These are phyloP conservation scores for Aptenodytes patagonicus DNA, from an alignment of 2,113 vertebrate genomes.

Conservation along the genomic window DNA sequence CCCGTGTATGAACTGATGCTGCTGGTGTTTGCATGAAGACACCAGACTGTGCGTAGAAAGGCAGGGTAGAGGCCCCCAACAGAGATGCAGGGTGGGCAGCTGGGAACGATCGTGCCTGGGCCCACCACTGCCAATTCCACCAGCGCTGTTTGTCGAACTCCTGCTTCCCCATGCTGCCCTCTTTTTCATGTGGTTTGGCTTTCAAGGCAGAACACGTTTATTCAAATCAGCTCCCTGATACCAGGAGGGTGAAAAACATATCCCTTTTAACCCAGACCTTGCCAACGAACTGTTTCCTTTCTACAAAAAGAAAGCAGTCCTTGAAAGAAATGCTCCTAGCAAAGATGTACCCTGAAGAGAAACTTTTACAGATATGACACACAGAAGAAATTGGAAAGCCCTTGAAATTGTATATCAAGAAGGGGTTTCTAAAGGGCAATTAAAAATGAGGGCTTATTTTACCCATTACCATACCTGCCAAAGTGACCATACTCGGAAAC, in stretches of 20 bases:
- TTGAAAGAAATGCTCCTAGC: not conserved
- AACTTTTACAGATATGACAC: not conserved
- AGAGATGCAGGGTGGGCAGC: not conserved
- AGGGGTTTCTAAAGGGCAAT: not conserved
- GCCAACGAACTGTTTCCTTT: not conserved
- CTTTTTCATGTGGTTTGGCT: not conserved
- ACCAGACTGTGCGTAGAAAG: not conserved
- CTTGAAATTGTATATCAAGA: not conserved
- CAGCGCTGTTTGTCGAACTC: not conserved
- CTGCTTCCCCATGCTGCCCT: not conserved
- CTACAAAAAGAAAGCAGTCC: not conserved
- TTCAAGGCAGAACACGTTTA: not conserved
- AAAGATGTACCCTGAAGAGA: not conserved
- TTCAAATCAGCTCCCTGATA: not conserved
- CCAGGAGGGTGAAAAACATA: not conserved
- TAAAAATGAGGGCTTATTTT: not conserved
- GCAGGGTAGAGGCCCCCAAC: not conserved
- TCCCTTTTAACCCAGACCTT: not conserved
- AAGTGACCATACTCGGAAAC: not conserved
- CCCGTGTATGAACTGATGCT: not conserved
- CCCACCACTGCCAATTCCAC: not conserved
- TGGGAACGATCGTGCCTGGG: accelerated
- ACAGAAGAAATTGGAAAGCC: not conserved
- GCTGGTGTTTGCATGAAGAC: not conserved
- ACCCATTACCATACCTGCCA: not conserved